A percentile compares a stretch with the other conserved stretches of the same genome.
Evolutionary conservation across 1,140 invertebrate genomes (phyloP).

Genomic region (Chlorops oryzae): DNA sequence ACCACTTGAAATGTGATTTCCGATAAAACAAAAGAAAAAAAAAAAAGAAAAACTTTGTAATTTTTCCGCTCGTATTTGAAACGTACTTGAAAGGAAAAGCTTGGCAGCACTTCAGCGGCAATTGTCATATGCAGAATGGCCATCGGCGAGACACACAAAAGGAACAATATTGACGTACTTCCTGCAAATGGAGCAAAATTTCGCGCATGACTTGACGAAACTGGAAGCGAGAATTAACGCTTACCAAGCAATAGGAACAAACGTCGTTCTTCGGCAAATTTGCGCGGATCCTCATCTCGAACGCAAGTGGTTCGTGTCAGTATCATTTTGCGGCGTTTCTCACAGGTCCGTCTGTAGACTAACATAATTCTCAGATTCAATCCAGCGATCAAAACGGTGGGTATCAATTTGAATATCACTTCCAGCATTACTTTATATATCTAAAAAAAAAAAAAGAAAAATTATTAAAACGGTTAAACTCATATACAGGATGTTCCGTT

Average conservation of each 20-base stretch:
- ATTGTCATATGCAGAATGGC: constrained; percentile 66
- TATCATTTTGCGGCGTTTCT: constrained; percentile 59
- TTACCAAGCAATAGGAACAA: constrained; percentile 60
- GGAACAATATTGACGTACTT: constrained; percentile 66
- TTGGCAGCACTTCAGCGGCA: constrained; percentile 56
- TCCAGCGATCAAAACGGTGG: constrained; percentile 60
- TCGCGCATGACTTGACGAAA: not conserved
- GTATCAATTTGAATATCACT: constrained; percentile 61
- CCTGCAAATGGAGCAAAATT: constrained; percentile 8
- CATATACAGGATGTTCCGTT: too few relatives aligned
- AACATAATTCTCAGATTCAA: constrained; percentile 66
- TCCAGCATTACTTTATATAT: constrained; percentile 61
- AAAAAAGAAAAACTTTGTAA: too few relatives aligned
- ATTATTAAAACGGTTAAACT: not conserved
- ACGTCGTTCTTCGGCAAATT: constrained; percentile 65
- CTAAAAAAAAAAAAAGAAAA: constrained; percentile 20
- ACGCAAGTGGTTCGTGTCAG: constrained; percentile 49
- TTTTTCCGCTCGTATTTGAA: too few relatives aligned
- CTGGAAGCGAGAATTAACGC: not conserved
- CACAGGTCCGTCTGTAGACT: constrained; percentile 61
- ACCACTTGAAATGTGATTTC: too few relatives aligned
- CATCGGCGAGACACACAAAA: constrained; percentile 70
- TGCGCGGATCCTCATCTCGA: constrained; percentile 57
- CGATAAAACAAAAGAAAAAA: too few relatives aligned
- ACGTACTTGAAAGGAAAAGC: constrained; percentile 60